Percentiles rank a stretch among this genome's conserved stretches.
These are phyloP conservation scores for Sycophila texana DNA, from an alignment of 2,888 invertebrate genomes.

Conservation along the genomic window DNA sequence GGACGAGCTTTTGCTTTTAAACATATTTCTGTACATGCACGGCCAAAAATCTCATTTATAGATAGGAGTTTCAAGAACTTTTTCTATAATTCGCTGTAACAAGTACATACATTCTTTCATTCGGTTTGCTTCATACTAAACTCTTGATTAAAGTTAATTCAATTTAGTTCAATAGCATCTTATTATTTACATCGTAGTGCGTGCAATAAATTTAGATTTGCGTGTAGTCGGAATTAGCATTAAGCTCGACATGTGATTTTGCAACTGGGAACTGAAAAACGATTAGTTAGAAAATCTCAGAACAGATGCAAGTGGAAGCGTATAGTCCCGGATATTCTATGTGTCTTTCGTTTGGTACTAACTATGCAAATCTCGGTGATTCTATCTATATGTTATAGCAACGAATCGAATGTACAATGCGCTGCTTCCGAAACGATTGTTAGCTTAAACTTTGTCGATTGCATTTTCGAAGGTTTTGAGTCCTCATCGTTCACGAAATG, in stretches of 20 bases:
- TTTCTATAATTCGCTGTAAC: conserved; percentile 17
- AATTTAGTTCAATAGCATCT: neutral
- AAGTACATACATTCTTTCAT: conserved; percentile 8
- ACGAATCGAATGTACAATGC: conserved; percentile 43
- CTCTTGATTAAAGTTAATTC: conserved; percentile 3
- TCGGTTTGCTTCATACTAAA: conserved; percentile 11
- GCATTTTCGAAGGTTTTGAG: conserved; percentile 20
- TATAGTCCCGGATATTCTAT: conserved; percentile 5
- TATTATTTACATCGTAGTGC: neutral
- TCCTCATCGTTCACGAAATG: neutral
- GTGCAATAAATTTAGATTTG: conserved; percentile 19
- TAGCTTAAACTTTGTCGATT: conserved; percentile 27
- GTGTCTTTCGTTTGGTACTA: conserved; percentile 31
- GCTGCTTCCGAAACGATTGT: conserved; percentile 25
- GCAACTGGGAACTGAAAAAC: conserved; percentile 5
- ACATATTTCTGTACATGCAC: conserved; percentile 1
- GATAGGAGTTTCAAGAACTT: conserved; percentile 30
- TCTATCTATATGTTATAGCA: conserved; percentile 23
- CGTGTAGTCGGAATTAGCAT: neutral
- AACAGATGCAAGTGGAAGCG: neutral
- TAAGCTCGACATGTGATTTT: conserved; percentile 15
- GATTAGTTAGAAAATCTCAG: neutral
- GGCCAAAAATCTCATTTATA: conserved; percentile 24
- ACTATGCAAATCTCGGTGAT: conserved; percentile 41
- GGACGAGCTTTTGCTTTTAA: too few species aligned